Conservation (phyloP, 1,140 invertebrate genomes). For the Drosophila baimaii region DNA sequence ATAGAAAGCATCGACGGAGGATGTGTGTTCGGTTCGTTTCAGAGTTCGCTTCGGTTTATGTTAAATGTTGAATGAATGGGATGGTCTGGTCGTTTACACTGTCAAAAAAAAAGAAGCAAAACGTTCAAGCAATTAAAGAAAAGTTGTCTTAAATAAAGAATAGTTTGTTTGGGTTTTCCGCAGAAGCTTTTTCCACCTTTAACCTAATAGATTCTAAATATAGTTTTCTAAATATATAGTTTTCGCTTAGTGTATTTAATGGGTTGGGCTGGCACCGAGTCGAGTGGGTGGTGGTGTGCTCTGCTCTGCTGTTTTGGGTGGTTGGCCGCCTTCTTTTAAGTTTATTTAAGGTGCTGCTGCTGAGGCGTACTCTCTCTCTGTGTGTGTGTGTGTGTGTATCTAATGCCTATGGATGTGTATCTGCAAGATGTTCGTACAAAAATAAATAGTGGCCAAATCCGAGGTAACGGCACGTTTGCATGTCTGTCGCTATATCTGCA, state of each 20-base stretch:
- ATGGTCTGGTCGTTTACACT: constrained; percentile 24
- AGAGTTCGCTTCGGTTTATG: constrained; percentile 30
- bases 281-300: constrained; percentile 27
- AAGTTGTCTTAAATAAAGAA: neutral
- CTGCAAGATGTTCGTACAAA: constrained; percentile 49
- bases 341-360: constrained; percentile 48
- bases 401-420: constrained; percentile 48
- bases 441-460: constrained; percentile 66
- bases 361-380: neutral
- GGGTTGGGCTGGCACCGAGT: constrained; percentile 21
- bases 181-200: neutral
- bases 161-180: neutral
- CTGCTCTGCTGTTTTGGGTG: constrained; percentile 28
- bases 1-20: constrained; percentile 38
- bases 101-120: neutral
- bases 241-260: constrained; percentile 21
- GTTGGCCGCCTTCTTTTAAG: constrained; percentile 45
- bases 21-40: constrained; percentile 21
- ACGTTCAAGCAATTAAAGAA: too few species aligned
- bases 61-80: constrained; percentile 45
- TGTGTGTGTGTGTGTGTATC: constrained; percentile 35
- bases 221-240: too few species aligned
- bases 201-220: neutral
- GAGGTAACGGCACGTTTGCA: constrained; percentile 67
- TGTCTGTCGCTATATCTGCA: constrained; percentile 41